Evolutionary conservation across 2,888 invertebrate genomes (phyloP).

Genomic region (Spilarctia lutea): DNA sequence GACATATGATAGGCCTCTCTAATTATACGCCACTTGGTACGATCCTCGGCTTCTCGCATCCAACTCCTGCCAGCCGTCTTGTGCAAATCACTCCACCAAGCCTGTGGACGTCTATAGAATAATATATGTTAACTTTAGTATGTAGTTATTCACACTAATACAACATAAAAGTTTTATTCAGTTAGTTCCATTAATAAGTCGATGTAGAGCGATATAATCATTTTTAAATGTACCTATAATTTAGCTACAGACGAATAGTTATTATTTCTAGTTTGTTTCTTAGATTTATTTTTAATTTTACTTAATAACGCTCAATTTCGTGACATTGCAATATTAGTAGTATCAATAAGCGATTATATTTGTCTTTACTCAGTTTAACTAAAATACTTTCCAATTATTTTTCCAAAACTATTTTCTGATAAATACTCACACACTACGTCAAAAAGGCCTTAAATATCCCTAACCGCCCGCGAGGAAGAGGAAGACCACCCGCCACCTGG

Average conservation of each 20-base stretch:
- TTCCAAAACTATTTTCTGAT: not conserved
- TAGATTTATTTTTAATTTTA: conserved; percentile 1
- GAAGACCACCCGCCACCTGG: too few relatives aligned
- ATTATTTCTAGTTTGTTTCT: conserved; percentile 1
- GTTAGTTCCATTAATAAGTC: not conserved
- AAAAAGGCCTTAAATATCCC: too few relatives aligned
- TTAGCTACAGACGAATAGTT: not conserved
- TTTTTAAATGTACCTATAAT: not conserved
- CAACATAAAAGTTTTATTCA: not conserved
- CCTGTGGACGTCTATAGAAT: too few relatives aligned
- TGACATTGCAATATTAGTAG: conserved; percentile 15
- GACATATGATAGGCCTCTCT: too few relatives aligned
- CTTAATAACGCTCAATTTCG: conserved; percentile 14
- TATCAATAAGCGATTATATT: conserved; percentile 10
- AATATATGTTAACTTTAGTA: not conserved
- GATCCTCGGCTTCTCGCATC: too few relatives aligned
- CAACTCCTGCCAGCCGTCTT: too few relatives aligned
- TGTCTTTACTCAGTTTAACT: not conserved
- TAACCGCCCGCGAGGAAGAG: too few relatives aligned
- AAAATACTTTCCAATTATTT: not conserved
- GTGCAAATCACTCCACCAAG: too few relatives aligned
- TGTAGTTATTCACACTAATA: not conserved
- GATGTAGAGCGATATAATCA: not conserved
- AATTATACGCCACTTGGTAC: too few relatives aligned
- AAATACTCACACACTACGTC: too few relatives aligned